Evolutionary conservation across 2,888 invertebrate genomes (phyloP).

Genomic region (Watsonalla cultraria): DNA sequence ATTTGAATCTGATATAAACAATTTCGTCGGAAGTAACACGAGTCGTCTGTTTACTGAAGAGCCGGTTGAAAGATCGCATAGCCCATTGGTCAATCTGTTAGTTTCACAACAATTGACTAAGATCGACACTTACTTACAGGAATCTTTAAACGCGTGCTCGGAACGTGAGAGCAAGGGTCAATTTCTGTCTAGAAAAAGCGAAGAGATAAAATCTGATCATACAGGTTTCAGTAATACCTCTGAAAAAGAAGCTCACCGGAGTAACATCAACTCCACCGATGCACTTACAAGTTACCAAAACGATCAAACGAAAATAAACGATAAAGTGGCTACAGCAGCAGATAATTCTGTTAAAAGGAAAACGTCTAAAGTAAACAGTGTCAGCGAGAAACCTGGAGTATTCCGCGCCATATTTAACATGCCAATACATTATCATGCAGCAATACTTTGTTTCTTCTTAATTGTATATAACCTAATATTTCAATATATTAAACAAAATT

Average conservation of each 20-base stretch:
- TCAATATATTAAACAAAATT: slow-evolving; percentile 72
- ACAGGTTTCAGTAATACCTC: slow-evolving; percentile 5
- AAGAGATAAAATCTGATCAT: slow-evolving; percentile 23
- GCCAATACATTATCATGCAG: slow-evolving; percentile 75
- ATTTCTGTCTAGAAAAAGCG: slow-evolving; percentile 20
- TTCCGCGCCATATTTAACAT: slow-evolving; percentile 62
- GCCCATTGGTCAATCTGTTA: slow-evolving; percentile 55
- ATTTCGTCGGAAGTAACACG: slow-evolving; percentile 10
- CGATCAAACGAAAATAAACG: slow-evolving; percentile 9
- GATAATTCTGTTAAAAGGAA: slow-evolving; percentile 16
- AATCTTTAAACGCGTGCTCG: slow-evolving; percentile 59
- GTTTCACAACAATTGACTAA: slow-evolving; percentile 64
- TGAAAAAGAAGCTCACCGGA: slow-evolving; percentile 19
- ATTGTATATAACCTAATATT: slow-evolving; percentile 74
- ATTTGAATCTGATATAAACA: slow-evolving; percentile 27
- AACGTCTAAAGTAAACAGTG: slow-evolving; percentile 51
- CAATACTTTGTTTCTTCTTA: slow-evolving; percentile 70
- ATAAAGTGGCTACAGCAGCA: slow-evolving; percentile 15
- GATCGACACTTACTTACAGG: slow-evolving; percentile 66
- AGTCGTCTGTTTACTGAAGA: slow-evolving; percentile 25
- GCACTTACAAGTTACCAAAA: slow-evolving; percentile 17
- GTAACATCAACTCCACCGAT: slow-evolving; percentile 15
- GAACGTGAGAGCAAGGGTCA: slow-evolving; percentile 26
- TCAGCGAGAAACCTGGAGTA: slow-evolving; percentile 50
- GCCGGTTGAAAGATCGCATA: slow-evolving; percentile 37